Evolutionary conservation across 1,140 invertebrate genomes (phyloP), one percentile per base, ranked within the genome.

Genomic region (Anagrus nilaparvatae): DNA sequence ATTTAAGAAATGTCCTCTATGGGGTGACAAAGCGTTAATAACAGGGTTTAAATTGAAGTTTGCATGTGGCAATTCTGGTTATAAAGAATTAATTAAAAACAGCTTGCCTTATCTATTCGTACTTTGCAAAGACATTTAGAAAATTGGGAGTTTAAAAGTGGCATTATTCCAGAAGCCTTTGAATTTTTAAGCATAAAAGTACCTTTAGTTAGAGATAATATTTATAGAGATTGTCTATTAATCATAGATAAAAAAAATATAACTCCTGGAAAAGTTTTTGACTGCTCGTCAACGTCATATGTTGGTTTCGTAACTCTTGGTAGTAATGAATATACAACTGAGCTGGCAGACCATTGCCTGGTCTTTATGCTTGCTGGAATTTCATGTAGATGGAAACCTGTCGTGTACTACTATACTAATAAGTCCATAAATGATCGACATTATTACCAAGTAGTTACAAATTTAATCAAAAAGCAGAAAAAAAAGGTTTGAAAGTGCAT

Each of bases 181-280:
- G n/a, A n/a, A n/a, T n/a, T n/a, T n/a, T n/a, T n/a, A n/a, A n/a
- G 35, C 29, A 27, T 49, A 8, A 49, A 46, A 49, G 14, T 47
- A 20, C 7, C 14, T 17, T 16, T n/a, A 5, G 33, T 49, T 17
- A 17, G 3, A 17, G 34, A 28, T 20, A 18, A 47, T 19, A 42
- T 34, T 24, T 19, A 46, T 13, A 38, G 20, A 40, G 40, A 49
- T 30, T 43, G 40, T 20, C 24, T 43, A n/a, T 24, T 50, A 29
- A 19, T 49, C 17, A 31, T 49, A n/a, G 34, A 49, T 43, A 40
- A 46, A 36, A 49, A 46, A 30, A 34, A 12, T 39, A 39, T 44
- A 12, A 21, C 27, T 1, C 8, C 28, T 14, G 34, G 17, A 14
- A 21, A n/a, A n/a, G n/a, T n/a, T n/a, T n/a, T n/a, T n/a, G n/a